phyloP scores from a whole-genome alignment of 1,140 invertebrate genomes.

The Asobara japonica region DNA sequence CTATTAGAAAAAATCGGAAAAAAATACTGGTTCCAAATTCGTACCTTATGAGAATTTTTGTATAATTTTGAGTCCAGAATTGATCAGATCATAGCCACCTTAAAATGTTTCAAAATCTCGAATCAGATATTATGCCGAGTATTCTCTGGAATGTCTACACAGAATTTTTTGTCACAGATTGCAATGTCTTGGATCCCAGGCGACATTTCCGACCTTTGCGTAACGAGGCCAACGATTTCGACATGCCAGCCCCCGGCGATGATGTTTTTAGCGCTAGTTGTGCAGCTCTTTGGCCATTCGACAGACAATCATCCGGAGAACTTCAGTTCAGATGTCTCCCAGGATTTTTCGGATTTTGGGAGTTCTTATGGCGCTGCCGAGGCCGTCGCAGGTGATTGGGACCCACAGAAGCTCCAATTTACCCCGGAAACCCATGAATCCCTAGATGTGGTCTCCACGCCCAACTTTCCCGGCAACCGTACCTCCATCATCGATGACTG shows the following conservation, averaged over 20 bases:
- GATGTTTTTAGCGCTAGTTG: slow-evolving; percentile 69
- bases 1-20: no score
- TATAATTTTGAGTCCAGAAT: no score
- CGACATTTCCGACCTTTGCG: slow-evolving; percentile 68
- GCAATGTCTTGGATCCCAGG: slow-evolving; percentile 70
- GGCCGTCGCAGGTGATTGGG: neutral
- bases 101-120: no score
- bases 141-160: no score
- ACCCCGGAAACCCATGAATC: neutral
- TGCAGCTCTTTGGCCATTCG: slow-evolving; percentile 69
- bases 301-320: slow-evolving; percentile 44
- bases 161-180: neutral
- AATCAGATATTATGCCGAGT: no score
- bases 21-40: no score
- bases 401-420: neutral
- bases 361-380: neutral
- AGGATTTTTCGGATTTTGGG: neutral
- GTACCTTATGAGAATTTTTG: no score
- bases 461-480: no score
- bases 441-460: no score
- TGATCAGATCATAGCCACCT: no score
- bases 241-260: slow-evolving; percentile 69
- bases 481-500: no score
- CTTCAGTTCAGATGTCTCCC: neutral
- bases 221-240: slow-evolving; percentile 64